Evolutionary conservation across 2,113 vertebrate genomes (phyloP).

Genomic region (Prinia subflava): DNA sequence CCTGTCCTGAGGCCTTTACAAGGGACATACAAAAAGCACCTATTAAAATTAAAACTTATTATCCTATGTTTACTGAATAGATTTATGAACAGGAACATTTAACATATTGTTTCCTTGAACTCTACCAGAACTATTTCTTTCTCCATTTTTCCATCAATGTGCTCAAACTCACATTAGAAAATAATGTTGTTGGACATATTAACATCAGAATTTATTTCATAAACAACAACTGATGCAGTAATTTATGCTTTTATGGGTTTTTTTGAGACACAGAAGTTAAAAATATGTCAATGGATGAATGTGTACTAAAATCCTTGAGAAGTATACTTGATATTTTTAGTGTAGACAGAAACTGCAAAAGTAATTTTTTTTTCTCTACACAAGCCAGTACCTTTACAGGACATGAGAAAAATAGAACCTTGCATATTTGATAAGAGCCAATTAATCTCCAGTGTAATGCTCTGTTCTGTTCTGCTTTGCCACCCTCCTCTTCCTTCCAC

Average conservation of each 20-base stretch:
- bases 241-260: fast-evolving
- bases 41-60: neutral
- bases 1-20: neutral
- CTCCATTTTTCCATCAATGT: neutral
- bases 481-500: neutral
- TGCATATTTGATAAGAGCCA: neutral
- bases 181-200: neutral
- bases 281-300: neutral
- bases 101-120: too few relatives aligned
- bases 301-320: neutral
- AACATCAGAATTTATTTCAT: neutral
- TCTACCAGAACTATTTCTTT: neutral
- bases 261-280: neutral
- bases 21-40: neutral
- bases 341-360: neutral
- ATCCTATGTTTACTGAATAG: neutral
- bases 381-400: neutral
- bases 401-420: neutral
- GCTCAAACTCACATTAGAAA: neutral
- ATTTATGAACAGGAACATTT: neutral
- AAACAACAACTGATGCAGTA: neutral
- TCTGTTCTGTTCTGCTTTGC: neutral
- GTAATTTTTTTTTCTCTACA: neutral
- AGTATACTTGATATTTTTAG: neutral
- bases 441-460: neutral